phyloP scores from a whole-genome alignment of 1,140 invertebrate genomes.

The Danaus melanippus region DNA sequence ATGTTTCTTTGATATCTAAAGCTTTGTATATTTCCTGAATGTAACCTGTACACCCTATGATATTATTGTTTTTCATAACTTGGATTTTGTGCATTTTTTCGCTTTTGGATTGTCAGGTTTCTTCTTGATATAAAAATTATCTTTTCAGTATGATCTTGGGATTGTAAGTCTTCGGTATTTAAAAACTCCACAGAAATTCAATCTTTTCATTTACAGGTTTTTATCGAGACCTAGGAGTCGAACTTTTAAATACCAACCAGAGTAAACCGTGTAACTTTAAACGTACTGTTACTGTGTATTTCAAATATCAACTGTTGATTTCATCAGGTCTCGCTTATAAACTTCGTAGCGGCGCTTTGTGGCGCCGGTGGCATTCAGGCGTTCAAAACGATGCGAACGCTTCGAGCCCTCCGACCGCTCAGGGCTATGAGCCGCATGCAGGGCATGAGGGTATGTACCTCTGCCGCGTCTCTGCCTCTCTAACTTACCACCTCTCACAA shows the following conservation, averaged over 20 bases:
- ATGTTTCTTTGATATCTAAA: constrained; percentile 27
- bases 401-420: constrained; percentile 93
- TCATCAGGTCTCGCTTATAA: constrained; percentile 94
- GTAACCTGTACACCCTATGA: constrained; percentile 11
- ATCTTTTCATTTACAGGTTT: constrained; percentile 5
- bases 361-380: constrained; percentile 96
- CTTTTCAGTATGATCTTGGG: constrained; percentile 12
- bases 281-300: constrained; percentile 15
- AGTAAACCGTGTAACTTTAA: constrained; percentile 3
- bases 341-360: constrained; percentile 94
- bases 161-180: constrained; percentile 26
- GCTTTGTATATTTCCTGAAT: constrained; percentile 24
- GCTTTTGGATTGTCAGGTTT: constrained; percentile 2
- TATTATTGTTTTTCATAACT: constrained; percentile 1
- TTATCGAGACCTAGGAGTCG: neutral
- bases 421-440: constrained; percentile 97
- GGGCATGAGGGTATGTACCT: constrained; percentile 94
- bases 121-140: constrained; percentile 11
- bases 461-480: constrained; percentile 33
- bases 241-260: too few species aligned
- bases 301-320: constrained; percentile 51
- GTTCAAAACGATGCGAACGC: constrained; percentile 98
- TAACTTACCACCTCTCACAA: constrained; percentile 29
- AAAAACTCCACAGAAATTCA: neutral
- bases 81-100: constrained; percentile 6